These are phyloP conservation scores for Drosophila meridiana DNA, from an alignment of 2,888 invertebrate species.

Conservation along the genomic window DNA sequence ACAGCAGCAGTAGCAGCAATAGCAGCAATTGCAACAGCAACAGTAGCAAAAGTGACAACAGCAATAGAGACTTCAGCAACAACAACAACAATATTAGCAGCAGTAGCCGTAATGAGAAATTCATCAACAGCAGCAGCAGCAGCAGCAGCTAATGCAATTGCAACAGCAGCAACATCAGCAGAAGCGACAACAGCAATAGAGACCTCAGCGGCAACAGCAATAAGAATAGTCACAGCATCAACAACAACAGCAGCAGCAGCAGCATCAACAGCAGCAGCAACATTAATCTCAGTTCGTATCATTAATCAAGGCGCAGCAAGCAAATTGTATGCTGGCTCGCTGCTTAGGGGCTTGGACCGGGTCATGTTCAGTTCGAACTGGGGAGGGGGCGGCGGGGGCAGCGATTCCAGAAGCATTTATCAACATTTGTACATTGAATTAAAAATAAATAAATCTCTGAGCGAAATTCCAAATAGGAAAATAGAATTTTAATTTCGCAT, in stretches of 20 bases:
- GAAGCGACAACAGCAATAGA: slow-evolving; percentile 45
- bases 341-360: neutral
- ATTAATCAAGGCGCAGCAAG: slow-evolving; percentile 67
- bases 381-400: neutral
- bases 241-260: neutral
- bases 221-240: neutral
- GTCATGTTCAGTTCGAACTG: neutral
- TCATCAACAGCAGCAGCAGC: neutral
- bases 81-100: neutral
- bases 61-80: neutral
- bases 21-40: slow-evolving; percentile 3
- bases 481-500: slow-evolving; percentile 51
- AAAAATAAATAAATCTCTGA: slow-evolving; percentile 61
- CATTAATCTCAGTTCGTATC: slow-evolving; percentile 71
- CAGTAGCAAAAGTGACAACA: neutral
- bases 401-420: slow-evolving; percentile 62
- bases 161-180: slow-evolving; percentile 1
- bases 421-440: slow-evolving; percentile 70
- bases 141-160: neutral
- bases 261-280: slow-evolving; percentile 33
- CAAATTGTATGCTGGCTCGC: slow-evolving; percentile 21
- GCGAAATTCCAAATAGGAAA: slow-evolving; percentile 33
- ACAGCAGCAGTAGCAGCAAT: neutral
- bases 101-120: slow-evolving; percentile 24
- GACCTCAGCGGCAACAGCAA: neutral